These are phyloP conservation scores for Beris chalybata DNA, from an alignment of 2,888 invertebrate species.

Conservation along the genomic window DNA sequence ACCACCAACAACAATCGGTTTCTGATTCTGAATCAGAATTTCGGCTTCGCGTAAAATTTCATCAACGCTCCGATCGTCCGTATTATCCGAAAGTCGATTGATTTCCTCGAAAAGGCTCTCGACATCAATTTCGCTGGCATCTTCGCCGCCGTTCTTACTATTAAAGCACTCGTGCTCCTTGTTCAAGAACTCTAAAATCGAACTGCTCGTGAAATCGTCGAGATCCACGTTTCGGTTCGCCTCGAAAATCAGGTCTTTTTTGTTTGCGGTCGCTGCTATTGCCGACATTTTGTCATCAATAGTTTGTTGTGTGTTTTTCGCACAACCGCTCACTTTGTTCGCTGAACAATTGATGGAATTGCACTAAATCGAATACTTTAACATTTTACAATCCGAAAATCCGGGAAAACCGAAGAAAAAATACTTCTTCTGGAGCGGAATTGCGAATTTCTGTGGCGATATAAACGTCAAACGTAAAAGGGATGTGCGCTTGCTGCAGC, in stretches of 20 bases:
- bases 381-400: not conserved
- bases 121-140: slow-evolving; percentile 59
- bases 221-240: slow-evolving; percentile 38
- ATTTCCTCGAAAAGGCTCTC: slow-evolving; percentile 72
- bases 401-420: no score
- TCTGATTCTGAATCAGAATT: slow-evolving; percentile 54
- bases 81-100: slow-evolving; percentile 60
- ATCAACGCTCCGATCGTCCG: slow-evolving; percentile 60
- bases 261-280: not conserved
- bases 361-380: not conserved
- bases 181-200: slow-evolving; percentile 54
- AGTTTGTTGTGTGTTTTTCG: not conserved
- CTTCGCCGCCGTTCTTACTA: slow-evolving; percentile 38
- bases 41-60: slow-evolving; percentile 64
- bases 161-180: slow-evolving; percentile 52
- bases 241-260: slow-evolving; percentile 1
- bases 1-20: not conserved
- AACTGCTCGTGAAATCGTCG: slow-evolving; percentile 52
- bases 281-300: not conserved
- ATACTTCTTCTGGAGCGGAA: not conserved
- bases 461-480: no score
- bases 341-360: not conserved
- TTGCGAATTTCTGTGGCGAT: no score
- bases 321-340: not conserved
- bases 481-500: no score